A percentile compares a stretch with the other conserved stretches of the same genome.
These are phyloP conservation scores for Pseudoatta argentina DNA, from an alignment of 1,140 invertebrate species.

Conservation along the genomic window DNA sequence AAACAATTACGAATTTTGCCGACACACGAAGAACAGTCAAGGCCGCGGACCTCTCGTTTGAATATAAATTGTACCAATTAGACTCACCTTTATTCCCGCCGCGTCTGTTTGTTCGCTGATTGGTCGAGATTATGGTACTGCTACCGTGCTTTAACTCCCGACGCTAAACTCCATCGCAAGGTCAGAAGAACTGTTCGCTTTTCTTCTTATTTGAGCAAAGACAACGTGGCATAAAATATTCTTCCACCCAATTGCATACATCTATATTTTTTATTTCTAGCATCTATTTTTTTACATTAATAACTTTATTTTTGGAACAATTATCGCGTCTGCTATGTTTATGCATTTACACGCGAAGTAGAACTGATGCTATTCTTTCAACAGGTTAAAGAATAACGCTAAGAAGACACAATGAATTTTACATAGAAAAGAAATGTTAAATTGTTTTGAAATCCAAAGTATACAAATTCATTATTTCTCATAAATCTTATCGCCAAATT, in stretches of 20 bases:
- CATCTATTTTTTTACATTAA: not conserved
- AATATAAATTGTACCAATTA: constrained; percentile 85
- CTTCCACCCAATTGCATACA: not conserved
- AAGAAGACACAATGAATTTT: not conserved
- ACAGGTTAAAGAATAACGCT: not conserved
- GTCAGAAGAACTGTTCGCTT: constrained; percentile 64
- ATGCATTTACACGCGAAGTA: not conserved
- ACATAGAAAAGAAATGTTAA: not conserved
- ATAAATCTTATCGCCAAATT: not conserved
- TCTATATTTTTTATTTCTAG: not conserved
- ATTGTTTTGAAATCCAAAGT: not conserved
- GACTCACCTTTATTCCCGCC: constrained; percentile 83
- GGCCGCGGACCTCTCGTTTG: constrained; percentile 83
- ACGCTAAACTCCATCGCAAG: constrained; percentile 76
- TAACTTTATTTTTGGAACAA: not conserved
- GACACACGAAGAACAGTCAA: constrained; percentile 79
- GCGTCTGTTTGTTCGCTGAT: constrained; percentile 84
- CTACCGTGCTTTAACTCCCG: constrained; percentile 73
- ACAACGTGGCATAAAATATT: not conserved
- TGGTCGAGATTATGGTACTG: constrained; percentile 79
- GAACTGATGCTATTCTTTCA: not conserved
- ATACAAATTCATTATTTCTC: not conserved
- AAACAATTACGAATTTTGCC: constrained; percentile 78
- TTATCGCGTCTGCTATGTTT: not conserved
- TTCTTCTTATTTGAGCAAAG: constrained; percentile 41